These are phyloP conservation scores for Carcinoscorpius rotundicauda DNA, from an alignment of 1,140 invertebrate species.

Conservation along the genomic window DNA sequence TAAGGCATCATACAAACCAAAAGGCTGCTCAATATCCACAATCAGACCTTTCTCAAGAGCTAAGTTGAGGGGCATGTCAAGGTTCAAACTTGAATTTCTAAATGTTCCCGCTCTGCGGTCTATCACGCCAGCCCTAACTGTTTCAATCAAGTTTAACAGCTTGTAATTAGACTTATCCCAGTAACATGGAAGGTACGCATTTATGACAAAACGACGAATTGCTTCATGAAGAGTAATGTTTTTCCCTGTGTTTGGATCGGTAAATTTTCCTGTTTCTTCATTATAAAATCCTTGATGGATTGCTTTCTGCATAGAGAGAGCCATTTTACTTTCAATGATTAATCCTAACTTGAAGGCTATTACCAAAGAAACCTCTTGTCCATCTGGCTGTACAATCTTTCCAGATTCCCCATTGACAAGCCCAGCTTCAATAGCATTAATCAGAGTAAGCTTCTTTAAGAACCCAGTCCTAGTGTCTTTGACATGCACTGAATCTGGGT, in stretches of 20 bases:
- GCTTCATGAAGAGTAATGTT: slow-evolving; percentile 71
- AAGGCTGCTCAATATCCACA: slow-evolving; percentile 61
- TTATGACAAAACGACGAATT: slow-evolving; percentile 61
- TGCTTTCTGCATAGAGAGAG: slow-evolving; percentile 70
- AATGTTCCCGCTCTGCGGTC: slow-evolving; percentile 65
- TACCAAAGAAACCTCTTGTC: slow-evolving; percentile 54
- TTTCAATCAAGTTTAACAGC: slow-evolving; percentile 57
- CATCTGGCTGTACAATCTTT: slow-evolving; percentile 54
- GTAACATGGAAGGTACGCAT: slow-evolving; percentile 63
- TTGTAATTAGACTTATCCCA: slow-evolving; percentile 56
- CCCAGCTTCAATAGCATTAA: slow-evolving; percentile 57
- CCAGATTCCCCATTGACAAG: slow-evolving; percentile 59
- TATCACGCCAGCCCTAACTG: slow-evolving; percentile 66
- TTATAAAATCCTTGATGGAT: slow-evolving; percentile 77
- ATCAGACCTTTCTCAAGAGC: slow-evolving; percentile 63
- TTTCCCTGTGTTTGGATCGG: slow-evolving; percentile 59
- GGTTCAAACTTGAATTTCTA: slow-evolving; percentile 43
- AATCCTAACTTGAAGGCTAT: slow-evolving; percentile 69
- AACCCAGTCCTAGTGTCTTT: slow-evolving; percentile 62
- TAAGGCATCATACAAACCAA: slow-evolving; percentile 61
- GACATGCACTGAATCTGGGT: slow-evolving; percentile 67
- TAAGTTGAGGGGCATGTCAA: slow-evolving; percentile 49
- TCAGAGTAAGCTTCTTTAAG: slow-evolving; percentile 55
- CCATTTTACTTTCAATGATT: slow-evolving; percentile 61
- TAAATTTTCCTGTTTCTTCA: slow-evolving; percentile 62